Evolutionary conservation across 1,140 invertebrate species (phyloP), one percentile per base, ranked within the genome.

Genomic region (Achatina immaculata): DNA sequence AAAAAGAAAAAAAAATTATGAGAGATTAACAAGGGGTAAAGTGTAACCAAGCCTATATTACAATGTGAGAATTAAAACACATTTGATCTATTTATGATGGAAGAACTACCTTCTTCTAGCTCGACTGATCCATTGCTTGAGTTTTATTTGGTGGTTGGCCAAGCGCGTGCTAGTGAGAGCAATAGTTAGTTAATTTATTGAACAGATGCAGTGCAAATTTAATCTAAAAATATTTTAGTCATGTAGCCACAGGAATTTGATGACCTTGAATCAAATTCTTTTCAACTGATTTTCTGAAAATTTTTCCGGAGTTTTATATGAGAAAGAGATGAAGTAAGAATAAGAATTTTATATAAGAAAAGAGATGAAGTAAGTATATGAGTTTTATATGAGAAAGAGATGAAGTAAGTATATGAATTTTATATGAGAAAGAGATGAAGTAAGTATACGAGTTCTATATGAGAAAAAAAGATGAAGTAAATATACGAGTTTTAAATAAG

Each of bases 111-210:
- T 80, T 38, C 36, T 48, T 48, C 78, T 80, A 55, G 78, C 78
- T 58, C 48, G 48, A 80, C 36, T 71, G 40, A 80, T 80, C 78
- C 78, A 80, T 48, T 80, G 55, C 28, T 72, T 80, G 1, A 80
- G 68, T 55, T 80, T 80, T 19, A 16, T 55, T 42, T 80, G 78
- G 21, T 80, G 78, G 11, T 58, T 80, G 31, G 66, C 78, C 65
- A 80, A 43, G n/a, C 78, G 78, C 45, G 58, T 48, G 78, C 78
- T 80, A 66, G 62, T 45, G 42, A 73, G 43, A 62, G 28, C 3
- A 62, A 62, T n/a, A 62, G 28, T 62, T 62, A 9, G 28, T 62
- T 62, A 9, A 28, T 31, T 62, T 55, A 55, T 11, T n/a, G 2
- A 55, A 21, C n/a, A 11, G 14, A 11, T 55, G 24, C 14, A 55